Evolutionary conservation across 1,140 invertebrate genomes (phyloP), one percentile per base, ranked within the genome.

Genomic region (Drosophila neocordata): DNA sequence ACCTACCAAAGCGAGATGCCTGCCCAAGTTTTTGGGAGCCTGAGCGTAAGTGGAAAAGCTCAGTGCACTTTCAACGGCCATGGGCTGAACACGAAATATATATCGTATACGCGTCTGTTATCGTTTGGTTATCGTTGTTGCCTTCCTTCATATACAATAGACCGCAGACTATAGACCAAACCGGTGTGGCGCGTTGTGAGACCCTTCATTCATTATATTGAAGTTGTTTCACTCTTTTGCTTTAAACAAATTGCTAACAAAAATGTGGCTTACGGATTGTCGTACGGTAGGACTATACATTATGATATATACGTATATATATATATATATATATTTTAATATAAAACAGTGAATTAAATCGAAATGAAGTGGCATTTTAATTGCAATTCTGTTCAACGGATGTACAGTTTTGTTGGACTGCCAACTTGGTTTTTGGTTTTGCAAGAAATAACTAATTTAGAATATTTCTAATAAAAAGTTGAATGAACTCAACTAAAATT

Each of bases 231-330:
- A 15, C 41, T 24, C 11, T 12, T 24, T 24, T 24, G 22, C 2
- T 24, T 24, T 4, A 62, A 56, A 41, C 52, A 22, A 64, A 64
- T 53, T 64, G 34, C 34, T 58, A n/a, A 4, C 2, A 76, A 76
- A 73, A 67, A 84, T 87, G 83, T 87, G 83, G 83, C 72, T 87
- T 51, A 76, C 65, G 60, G 84, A 88, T 69, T 87, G 83, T 51
- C 60, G 69, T n/a, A 64, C 83, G 83, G 83, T 87, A 88, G 67
- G n/a, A n/a, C n/a, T n/a, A n/a, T n/a, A n/a, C n/a, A n/a, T n/a
- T n/a, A n/a, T n/a, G n/a, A n/a, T n/a, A n/a, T n/a, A 24, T 24
- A 41, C 13, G 1, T 27, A 5, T 37, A 20, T n/a, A 38, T n/a
- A 7, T 31, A 58, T 35, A n/a, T n/a, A n/a, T n/a, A n/a, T 4